Percentiles rank a stretch among this genome's conserved stretches.
Evolutionary conservation across 30 jellyfish, hydroid and myxozoan genomes (phyloP).

Genomic region (Pseudorhiza aurosa): DNA sequence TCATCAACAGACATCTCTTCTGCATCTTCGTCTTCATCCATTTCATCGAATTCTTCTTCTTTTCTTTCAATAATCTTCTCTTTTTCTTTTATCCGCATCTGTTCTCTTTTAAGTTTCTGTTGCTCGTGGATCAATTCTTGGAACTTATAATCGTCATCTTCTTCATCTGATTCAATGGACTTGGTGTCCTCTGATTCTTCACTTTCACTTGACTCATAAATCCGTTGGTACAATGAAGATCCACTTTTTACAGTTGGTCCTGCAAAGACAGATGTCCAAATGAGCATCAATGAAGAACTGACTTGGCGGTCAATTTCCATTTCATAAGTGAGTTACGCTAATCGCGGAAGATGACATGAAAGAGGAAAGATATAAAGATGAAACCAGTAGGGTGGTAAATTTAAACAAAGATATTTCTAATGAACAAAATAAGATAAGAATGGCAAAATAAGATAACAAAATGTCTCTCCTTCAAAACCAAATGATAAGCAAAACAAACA

Average conservation of each 20-base stretch:
- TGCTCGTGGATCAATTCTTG: constrained; percentile 35
- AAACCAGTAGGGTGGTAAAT: no score
- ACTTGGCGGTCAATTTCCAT: no score
- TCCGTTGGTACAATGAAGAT: constrained; percentile 83
- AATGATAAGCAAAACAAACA: no score
- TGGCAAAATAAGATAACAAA: no score
- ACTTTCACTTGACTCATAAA: constrained; percentile 62
- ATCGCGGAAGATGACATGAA: no score
- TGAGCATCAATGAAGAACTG: no score
- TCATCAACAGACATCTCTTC: constrained; percentile 28
- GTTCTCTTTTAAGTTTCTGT: constrained; percentile 1
- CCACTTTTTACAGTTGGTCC: constrained; percentile 89
- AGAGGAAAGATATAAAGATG: no score
- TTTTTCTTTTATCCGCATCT: constrained; percentile 18
- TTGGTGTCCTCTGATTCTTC: constrained; percentile 52
- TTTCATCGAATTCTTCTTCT: constrained; percentile 27
- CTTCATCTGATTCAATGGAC: constrained; percentile 56
- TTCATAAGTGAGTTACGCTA: no score
- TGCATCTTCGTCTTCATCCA: constrained; percentile 14
- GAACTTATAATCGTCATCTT: constrained; percentile 35
- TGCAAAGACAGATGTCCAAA: not conserved
- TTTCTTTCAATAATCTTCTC: constrained; percentile 17
- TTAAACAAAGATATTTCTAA: no score
- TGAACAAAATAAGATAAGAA: no score
- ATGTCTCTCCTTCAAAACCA: no score